These are phyloP conservation scores for Habrosyne pyritoides DNA, from an alignment of 2,888 invertebrate species.

Conservation along the genomic window DNA sequence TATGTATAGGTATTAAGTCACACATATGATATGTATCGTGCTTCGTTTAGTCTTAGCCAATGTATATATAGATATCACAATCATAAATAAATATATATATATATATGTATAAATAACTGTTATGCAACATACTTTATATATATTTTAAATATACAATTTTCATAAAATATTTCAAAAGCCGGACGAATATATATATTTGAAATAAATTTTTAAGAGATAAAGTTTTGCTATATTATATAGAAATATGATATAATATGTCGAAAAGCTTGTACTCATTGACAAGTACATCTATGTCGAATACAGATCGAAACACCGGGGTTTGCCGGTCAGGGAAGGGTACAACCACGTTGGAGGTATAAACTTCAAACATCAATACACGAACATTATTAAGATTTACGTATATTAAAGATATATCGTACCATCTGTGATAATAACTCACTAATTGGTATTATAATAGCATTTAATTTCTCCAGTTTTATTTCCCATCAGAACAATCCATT, in stretches of 20 bases:
- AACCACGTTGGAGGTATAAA: not conserved
- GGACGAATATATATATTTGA: constrained; percentile 49
- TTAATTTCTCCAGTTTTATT: too few relatives aligned
- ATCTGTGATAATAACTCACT: constrained; percentile 10
- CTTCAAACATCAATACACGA: constrained; percentile 47
- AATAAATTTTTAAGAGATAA: not conserved
- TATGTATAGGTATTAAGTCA: constrained; percentile 43
- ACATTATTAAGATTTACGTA: constrained; percentile 21
- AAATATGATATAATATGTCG: not conserved
- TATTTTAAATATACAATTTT: constrained; percentile 10
- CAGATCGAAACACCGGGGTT: not conserved
- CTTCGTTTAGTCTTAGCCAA: constrained; percentile 44
- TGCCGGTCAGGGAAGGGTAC: not conserved
- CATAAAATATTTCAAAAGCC: constrained; percentile 48
- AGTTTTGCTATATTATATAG: not conserved
- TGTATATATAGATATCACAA: constrained; percentile 20
- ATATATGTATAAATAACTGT: constrained; percentile 22
- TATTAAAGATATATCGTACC: constrained; percentile 25
- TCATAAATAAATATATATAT: constrained; percentile 17
- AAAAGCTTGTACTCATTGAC: not conserved
- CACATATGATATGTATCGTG: constrained; percentile 59
- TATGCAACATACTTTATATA: constrained; percentile 21
- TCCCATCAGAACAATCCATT: too few relatives aligned
- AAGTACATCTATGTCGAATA: constrained; percentile 14
- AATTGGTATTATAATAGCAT: constrained; percentile 6